phyloP scores from a whole-genome alignment of 2,888 invertebrate species.

The Morpho achilles region DNA sequence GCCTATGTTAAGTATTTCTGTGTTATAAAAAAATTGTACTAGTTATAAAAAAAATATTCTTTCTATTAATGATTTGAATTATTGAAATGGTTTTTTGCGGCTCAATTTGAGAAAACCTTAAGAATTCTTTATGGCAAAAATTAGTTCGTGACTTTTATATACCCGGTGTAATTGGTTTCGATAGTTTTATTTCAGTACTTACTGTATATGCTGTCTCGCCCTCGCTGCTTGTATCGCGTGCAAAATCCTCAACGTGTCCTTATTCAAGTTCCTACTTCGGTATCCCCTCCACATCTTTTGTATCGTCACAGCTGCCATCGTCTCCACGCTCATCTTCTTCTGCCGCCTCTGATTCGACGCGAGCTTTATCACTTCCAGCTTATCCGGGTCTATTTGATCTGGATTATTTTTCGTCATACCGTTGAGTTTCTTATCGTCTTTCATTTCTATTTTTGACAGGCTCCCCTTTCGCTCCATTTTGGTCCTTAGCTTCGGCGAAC shows the following conservation, averaged over 20 bases:
- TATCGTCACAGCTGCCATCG: conserved; percentile 85
- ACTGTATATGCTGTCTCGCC: conserved; percentile 91
- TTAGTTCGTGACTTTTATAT: no score
- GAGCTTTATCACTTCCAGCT: conserved; percentile 55
- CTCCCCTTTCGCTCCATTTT: conserved; percentile 69
- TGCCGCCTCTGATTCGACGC: conserved; percentile 65
- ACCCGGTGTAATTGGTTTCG: no score
- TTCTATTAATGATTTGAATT: no score
- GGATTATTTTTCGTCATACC: conserved; percentile 35
- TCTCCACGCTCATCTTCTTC: conserved; percentile 61
- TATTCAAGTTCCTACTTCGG: conserved; percentile 85
- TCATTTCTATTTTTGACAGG: conserved; percentile 45
- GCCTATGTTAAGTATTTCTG: no score
- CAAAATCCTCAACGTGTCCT: conserved; percentile 80
- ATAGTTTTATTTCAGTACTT: conserved; percentile 43
- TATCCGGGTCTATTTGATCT: conserved; percentile 51
- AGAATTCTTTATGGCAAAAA: no score
- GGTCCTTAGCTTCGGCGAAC: conserved; percentile 64
- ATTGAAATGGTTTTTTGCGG: no score
- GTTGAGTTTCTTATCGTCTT: conserved; percentile 52
- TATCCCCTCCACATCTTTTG: conserved; percentile 94
- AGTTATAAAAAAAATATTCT: no score
- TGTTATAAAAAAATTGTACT: no score
- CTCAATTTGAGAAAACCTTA: no score
- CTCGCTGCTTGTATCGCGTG: conserved; percentile 87